phyloP scores from a whole-genome alignment of 2,113 vertebrate species.

The Nothobranchius kuhntae region DNA sequence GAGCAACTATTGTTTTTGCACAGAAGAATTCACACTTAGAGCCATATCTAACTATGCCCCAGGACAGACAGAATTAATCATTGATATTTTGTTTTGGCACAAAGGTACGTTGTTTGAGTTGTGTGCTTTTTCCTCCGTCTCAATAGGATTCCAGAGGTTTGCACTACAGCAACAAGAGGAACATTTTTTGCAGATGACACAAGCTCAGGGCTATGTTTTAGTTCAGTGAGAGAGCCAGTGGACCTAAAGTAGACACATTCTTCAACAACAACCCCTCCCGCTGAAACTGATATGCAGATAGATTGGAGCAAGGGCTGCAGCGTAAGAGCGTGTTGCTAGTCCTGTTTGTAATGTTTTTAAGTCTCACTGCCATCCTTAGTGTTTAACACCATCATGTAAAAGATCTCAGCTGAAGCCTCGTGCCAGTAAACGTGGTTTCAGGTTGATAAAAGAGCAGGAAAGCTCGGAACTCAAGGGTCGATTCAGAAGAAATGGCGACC shows the following conservation, averaged over 20 bases:
- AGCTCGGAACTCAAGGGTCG: too few relatives aligned
- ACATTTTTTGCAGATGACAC: constrained; percentile 41
- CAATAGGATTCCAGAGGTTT: constrained; percentile 20
- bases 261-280: background rate
- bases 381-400: too few relatives aligned
- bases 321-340: too few relatives aligned
- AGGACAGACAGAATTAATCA: constrained; percentile 47
- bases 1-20: constrained; percentile 37
- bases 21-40: constrained; percentile 21
- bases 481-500: too few relatives aligned
- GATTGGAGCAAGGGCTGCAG: background rate
- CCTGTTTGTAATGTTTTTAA: too few relatives aligned
- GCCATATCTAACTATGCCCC: constrained; percentile 17
- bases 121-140: constrained; percentile 18
- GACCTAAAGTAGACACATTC: background rate
- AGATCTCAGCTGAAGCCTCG: too few relatives aligned
- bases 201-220: too few relatives aligned
- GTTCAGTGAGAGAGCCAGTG: constrained; percentile 11
- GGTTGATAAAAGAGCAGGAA: too few relatives aligned
- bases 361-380: too few relatives aligned
- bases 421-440: too few relatives aligned
- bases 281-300: background rate
- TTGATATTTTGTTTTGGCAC: constrained; percentile 39
- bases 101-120: constrained; percentile 28
- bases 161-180: constrained; percentile 15